Conservation (phyloP, 1,140 invertebrate genomes). For the Brachystomella parvula region DNA sequence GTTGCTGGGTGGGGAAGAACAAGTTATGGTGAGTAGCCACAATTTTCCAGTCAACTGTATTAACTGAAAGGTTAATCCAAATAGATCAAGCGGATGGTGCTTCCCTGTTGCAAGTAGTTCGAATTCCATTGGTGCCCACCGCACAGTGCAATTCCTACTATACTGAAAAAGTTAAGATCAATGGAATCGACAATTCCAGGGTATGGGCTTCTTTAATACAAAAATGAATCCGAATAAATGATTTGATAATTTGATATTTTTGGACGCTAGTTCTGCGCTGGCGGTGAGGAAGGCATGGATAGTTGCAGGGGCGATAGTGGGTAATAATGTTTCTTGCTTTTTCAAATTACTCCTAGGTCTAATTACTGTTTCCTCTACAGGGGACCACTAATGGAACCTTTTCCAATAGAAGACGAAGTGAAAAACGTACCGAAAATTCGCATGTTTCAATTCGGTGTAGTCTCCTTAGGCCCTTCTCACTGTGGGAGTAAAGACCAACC, state of each 20-base stretch:
- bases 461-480: conserved; percentile 17
- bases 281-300: conserved; percentile 22
- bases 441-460: conserved; percentile 23
- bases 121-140: conserved; percentile 15
- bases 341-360: not conserved
- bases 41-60: not conserved
- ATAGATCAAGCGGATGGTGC: conserved; percentile 18
- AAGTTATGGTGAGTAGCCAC: conserved; percentile 21
- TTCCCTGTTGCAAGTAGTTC: conserved; percentile 22
- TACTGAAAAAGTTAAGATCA: conserved; percentile 7
- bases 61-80: not conserved
- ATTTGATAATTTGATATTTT: conserved; percentile 9
- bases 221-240: not conserved
- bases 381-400: conserved; percentile 21
- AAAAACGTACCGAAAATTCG: not conserved
- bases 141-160: conserved; percentile 26
- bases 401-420: not conserved
- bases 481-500: conserved; percentile 26
- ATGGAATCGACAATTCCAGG: conserved; percentile 19
- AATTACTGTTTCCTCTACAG: not conserved
- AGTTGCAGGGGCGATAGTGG: conserved; percentile 18
- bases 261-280: conserved; percentile 28
- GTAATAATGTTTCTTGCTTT: not conserved
- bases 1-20: conserved; percentile 38
- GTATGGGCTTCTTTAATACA: conserved; percentile 11